Evolutionary conservation across 2,888 invertebrate species (phyloP), one percentile per base, ranked within the genome.

Genomic region (Mycogona germanica): DNA sequence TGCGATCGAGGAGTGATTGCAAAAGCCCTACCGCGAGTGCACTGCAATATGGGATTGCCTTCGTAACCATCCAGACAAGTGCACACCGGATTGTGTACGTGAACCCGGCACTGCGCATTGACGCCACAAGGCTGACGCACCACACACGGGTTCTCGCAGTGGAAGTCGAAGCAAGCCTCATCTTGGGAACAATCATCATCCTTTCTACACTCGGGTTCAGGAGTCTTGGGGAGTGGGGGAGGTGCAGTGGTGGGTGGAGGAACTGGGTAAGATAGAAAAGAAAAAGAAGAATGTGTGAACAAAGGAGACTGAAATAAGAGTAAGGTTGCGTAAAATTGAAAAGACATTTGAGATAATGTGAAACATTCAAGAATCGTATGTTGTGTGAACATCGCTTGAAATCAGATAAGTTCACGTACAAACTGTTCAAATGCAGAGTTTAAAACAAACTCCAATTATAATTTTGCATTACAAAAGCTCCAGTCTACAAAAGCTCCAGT

Each of bases 61-160:
- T 82, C 82, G 64, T 77, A 86, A 17, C 88, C 87, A 64, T 86
- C 85, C 0, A 88, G 87, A 65, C 92, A 92, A 56, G 85, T 76
- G 66, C 92, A 92, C 3, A 91, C 77, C 41, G 85, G 82, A 40
- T 84, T 77, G 68, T 89, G 91, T 60, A 86, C 86, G 53, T 81
- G 76, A 3, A 87, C 87, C 63, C 79, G 76, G 64, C 91, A 91
- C 50, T 79, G 77, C 19, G 91, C 85, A 67, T 89, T 89, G 46
- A 81, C 76, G 44, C 91, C 91, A 67, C 91, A 91, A 51, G 81
- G 77, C 50, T 77, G 77, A 12, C 75, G 76, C 53, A 78, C 78
- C 1, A 25, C 28, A 64, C 91, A 91, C 9, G 91, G 88, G 76
- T 83, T 84, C 9, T 81, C 73, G 66, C 91, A 91, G 64, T 85